A percentile compares a stretch with the other conserved stretches of the same genome.
phyloP scores from a whole-genome alignment of 2,888 invertebrate species.

The Amblyjoppa fuscipennis region DNA sequence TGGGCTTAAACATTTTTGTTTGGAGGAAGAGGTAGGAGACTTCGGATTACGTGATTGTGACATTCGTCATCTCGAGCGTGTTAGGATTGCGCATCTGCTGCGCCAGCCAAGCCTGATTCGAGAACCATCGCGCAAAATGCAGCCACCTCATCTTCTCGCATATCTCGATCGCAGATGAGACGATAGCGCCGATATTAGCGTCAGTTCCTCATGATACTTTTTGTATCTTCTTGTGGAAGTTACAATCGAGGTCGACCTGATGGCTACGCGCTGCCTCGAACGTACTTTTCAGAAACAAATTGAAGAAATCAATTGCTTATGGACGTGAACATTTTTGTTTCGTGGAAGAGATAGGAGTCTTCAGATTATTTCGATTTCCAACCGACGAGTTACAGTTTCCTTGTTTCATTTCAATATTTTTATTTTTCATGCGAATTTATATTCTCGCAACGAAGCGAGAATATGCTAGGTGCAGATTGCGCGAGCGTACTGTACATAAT shows the following conservation, averaged over 20 bases:
- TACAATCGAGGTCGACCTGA: too few species aligned
- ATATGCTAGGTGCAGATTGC: constrained; percentile 30
- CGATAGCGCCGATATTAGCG: background rate
- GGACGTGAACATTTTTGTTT: too few species aligned
- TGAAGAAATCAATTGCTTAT: too few species aligned
- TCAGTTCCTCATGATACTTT: background rate
- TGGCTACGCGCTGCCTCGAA: background rate
- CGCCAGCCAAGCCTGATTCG: background rate
- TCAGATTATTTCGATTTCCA: too few species aligned
- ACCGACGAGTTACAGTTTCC: background rate
- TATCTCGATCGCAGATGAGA: background rate
- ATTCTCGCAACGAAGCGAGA: constrained; percentile 10
- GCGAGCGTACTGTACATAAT: constrained; percentile 10
- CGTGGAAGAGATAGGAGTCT: too few species aligned
- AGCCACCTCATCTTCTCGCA: background rate
- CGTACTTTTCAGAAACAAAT: too few species aligned
- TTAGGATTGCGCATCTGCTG: background rate
- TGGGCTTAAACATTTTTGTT: too few species aligned
- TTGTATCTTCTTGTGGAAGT: background rate
- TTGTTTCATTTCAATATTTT: background rate
- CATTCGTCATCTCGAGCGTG: background rate
- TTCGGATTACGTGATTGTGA: too few species aligned
- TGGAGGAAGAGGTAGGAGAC: too few species aligned
- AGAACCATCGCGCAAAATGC: background rate
- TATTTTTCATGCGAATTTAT: constrained; percentile 18